These are phyloP conservation scores for Diachrysia chrysitis DNA, from an alignment of 2,888 invertebrate genomes.

Conservation along the genomic window DNA sequence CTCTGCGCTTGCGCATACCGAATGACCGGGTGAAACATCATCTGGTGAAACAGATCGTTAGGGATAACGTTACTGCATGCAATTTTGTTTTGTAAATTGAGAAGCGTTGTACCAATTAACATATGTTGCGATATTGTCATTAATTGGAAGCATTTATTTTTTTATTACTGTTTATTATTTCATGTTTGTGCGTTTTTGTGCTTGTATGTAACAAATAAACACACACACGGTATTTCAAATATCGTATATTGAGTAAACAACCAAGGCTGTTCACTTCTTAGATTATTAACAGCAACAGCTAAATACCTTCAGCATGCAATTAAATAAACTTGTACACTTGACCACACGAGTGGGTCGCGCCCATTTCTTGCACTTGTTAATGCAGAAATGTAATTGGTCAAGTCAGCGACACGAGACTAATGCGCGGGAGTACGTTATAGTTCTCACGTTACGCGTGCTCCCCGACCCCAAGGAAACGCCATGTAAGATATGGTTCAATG, in stretches of 20 bases:
- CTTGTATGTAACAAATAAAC: neutral
- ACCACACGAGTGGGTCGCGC: conserved; percentile 55
- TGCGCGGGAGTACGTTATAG: conserved; percentile 73
- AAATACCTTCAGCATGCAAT: conserved; percentile 47
- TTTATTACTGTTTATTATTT: conserved; percentile 21
- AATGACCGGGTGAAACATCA: conserved; percentile 72
- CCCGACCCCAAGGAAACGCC: conserved; percentile 75
- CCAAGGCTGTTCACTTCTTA: conserved; percentile 25
- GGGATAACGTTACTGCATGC: conserved; percentile 62
- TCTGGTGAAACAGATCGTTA: conserved; percentile 72
- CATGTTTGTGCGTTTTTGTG: conserved; percentile 18
- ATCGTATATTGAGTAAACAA: conserved; percentile 12
- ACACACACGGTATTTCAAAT: conserved; percentile 3
- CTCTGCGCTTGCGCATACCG: conserved; percentile 58
- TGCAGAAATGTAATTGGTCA: conserved; percentile 75
- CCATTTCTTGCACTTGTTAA: conserved; percentile 77
- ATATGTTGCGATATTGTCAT: conserved; percentile 51
- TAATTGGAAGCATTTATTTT: conserved; percentile 32
- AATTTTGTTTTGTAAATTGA: conserved; percentile 64
- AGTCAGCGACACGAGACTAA: conserved; percentile 78
- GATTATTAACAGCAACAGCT: conserved; percentile 23
- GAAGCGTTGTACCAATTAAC: conserved; percentile 60
- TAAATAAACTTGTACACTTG: conserved; percentile 56
- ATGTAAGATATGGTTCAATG: conserved; percentile 84
- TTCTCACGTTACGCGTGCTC: conserved; percentile 80